phyloP scores from a whole-genome alignment of 1,140 invertebrate genomes.

The Mactra quadrangularis region DNA sequence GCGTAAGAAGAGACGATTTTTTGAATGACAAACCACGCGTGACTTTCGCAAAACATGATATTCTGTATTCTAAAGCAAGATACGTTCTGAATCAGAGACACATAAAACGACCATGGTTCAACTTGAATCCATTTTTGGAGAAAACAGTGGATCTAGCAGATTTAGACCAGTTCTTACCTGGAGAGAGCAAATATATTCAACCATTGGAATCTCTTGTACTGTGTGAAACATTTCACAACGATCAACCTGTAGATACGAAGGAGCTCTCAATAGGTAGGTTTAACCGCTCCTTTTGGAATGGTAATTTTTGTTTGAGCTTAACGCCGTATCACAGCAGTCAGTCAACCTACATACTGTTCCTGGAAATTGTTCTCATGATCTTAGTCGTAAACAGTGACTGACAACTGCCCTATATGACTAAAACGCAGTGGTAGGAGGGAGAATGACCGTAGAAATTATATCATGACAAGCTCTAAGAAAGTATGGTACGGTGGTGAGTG shows the following conservation, averaged over 20 bases:
- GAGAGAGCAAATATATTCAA: slow-evolving; percentile 47
- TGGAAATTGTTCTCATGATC: too few species aligned
- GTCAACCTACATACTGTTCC: too few species aligned
- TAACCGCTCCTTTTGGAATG: too few species aligned
- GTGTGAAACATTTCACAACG: slow-evolving; percentile 36
- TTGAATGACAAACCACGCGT: slow-evolving; percentile 16
- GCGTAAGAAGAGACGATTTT: not conserved
- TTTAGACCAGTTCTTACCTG: slow-evolving; percentile 30
- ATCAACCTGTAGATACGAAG: slow-evolving; percentile 38
- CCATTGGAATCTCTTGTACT: slow-evolving; percentile 38
- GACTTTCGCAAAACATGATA: slow-evolving; percentile 35
- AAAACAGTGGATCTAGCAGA: slow-evolving; percentile 41
- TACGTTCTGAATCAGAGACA: slow-evolving; percentile 40
- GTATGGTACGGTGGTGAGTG: too few species aligned
- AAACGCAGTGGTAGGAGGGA: too few species aligned
- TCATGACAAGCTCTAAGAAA: too few species aligned
- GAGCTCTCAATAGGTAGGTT: slow-evolving; percentile 33
- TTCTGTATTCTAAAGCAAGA: slow-evolving; percentile 54
- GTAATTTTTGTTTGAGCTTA: too few species aligned
- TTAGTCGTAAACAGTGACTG: too few species aligned
- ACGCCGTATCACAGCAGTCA: too few species aligned
- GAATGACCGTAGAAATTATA: too few species aligned
- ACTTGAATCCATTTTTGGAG: slow-evolving; percentile 50
- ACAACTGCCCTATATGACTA: too few species aligned
- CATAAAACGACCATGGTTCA: slow-evolving; percentile 54